phyloP scores from a whole-genome alignment of 2,113 vertebrate species.

The Steatornis caripensis region DNA sequence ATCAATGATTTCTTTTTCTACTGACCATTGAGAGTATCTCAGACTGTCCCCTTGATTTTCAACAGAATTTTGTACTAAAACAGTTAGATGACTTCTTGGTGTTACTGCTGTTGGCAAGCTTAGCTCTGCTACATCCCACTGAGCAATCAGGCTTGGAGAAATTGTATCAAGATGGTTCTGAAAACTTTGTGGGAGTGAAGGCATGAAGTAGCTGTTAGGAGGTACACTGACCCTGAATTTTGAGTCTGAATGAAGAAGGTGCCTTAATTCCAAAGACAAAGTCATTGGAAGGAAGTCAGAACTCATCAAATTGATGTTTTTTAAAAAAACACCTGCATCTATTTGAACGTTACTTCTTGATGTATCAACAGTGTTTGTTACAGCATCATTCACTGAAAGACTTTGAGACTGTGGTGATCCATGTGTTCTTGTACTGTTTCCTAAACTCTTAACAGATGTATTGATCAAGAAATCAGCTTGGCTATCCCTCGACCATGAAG shows the following conservation, averaged over 20 bases:
- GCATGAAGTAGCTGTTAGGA: background rate
- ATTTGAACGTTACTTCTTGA: background rate
- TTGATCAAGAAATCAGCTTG: background rate
- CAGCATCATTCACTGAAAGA: background rate
- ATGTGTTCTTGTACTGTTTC: background rate
- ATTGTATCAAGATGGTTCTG: background rate
- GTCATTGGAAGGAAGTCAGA: background rate
- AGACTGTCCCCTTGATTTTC: background rate
- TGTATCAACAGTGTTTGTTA: background rate
- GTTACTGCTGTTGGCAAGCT: background rate
- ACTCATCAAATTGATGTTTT: background rate
- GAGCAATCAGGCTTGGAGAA: background rate
- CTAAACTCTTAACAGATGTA: background rate
- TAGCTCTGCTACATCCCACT: background rate
- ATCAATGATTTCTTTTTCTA: background rate
- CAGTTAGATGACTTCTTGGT: background rate
- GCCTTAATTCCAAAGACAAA: conserved; percentile 20
- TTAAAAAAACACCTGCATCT: background rate
- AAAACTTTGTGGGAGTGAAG: conserved; percentile 9
- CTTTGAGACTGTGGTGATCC: background rate
- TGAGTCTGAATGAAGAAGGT: background rate
- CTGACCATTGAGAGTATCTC: background rate
- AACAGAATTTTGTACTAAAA: background rate
- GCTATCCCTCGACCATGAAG: background rate
- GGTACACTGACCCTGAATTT: background rate